Conservation (phyloP, 1,140 invertebrate species). For the Zaprionus inermis region DNA sequence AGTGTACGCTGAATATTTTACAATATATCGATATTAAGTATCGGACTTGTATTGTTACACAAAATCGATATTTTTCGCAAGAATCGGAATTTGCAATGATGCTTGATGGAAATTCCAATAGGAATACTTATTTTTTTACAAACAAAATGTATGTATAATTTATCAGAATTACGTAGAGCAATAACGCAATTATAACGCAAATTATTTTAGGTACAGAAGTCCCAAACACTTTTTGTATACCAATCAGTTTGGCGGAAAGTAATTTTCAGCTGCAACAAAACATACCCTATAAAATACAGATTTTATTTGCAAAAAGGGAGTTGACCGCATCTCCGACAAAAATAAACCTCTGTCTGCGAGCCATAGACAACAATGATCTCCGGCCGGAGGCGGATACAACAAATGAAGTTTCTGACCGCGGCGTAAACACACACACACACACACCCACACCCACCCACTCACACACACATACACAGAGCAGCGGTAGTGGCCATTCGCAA, state of each 20-base stretch:
- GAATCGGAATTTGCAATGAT: too few species aligned
- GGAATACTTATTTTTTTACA: too few species aligned
- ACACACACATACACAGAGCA: background rate
- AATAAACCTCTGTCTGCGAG: background rate
- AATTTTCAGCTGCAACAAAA: slow-evolving; percentile 1
- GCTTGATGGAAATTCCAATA: too few species aligned
- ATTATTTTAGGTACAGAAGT: background rate
- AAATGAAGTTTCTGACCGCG: slow-evolving; percentile 7
- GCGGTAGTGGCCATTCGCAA: background rate
- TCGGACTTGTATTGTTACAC: background rate
- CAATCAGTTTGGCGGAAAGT: background rate
- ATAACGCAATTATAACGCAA: too few species aligned
- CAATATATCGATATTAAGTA: background rate
- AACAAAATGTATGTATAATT: too few species aligned
- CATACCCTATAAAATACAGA: slow-evolving; percentile 5
- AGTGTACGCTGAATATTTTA: background rate
- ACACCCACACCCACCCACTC: background rate
- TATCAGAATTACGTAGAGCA: too few species aligned
- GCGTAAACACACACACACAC: background rate
- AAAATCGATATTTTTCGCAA: background rate
- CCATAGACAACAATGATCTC: slow-evolving; percentile 3
- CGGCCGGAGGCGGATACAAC: slow-evolving; percentile 3
- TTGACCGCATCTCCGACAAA: slow-evolving; percentile 2
- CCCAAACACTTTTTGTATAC: background rate
- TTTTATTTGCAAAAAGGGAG: slow-evolving; percentile 1